Conservation (phyloP, 1,140 invertebrate genomes). For the Caenorhabditis latens region DNA sequence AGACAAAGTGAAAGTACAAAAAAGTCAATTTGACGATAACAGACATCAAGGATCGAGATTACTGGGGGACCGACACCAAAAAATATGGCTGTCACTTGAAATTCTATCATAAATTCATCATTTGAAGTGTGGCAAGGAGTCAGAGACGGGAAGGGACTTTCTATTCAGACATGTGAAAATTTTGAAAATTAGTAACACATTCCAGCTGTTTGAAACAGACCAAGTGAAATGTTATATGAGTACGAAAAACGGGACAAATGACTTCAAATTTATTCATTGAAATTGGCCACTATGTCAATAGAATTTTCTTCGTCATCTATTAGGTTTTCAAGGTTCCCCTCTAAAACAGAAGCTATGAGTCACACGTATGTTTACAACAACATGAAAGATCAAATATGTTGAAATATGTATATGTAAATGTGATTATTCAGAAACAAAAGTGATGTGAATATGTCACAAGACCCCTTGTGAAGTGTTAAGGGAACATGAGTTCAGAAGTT, state of each 20-base stretch:
- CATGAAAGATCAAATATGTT: not conserved
- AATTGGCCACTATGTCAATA: not conserved
- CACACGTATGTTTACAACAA: not conserved
- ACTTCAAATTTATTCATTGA: conserved; percentile 6
- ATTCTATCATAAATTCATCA: no score
- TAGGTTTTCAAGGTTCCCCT: not conserved
- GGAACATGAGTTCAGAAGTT: no score
- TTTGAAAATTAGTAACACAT: no score
- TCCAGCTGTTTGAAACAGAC: not conserved
- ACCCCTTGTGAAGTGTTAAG: not conserved
- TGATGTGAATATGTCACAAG: not conserved
- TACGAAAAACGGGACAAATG: not conserved
- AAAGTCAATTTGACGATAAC: not conserved
- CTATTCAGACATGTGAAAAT: no score
- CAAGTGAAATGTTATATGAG: not conserved
- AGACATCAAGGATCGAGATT: not conserved
- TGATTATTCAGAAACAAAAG: not conserved
- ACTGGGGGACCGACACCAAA: not conserved
- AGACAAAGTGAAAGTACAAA: not conserved
- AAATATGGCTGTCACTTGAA: not conserved
- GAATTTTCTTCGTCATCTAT: not conserved
- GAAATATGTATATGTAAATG: conserved; percentile 15
- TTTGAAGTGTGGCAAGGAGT: no score
- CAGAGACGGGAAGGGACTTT: no score
- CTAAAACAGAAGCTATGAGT: not conserved